Evolutionary conservation across 2,797 vertebrate species (phyloP), one percentile per base, ranked within the genome.

Genomic region (Fistularia tabacaria): DNA sequence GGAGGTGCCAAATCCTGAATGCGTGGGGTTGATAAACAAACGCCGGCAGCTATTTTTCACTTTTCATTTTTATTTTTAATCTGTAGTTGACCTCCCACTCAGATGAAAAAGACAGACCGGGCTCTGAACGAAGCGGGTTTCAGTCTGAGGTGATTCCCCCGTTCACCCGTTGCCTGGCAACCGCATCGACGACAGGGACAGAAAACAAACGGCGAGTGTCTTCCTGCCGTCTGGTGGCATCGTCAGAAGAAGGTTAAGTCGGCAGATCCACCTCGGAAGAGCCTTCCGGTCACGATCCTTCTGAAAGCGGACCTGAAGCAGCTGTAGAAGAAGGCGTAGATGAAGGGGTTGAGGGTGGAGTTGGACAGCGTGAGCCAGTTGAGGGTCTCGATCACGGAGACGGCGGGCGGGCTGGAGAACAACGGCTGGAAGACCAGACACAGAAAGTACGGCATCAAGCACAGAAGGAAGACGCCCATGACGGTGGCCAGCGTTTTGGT

Each of bases 261-360:
- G 1, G 13, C 5, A 51, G 57, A 53, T 57, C 66, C 47, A 3
- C 47, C 8, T 41, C 51, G 15, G 13, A 69, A 63, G 49, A 74
- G 71, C 49, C 55, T 71, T 6, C 75, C 62, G 13, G 58, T 60
- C 11, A 74, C 43, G 0, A 79, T 66, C 36, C 58, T 48, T 39
- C 37, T 66, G 10, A 74, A 64, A 11, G 79, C 91, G 38, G 59
- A 87, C 61, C 90, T 87, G 79, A 96, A 94, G 91, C 92, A 94
- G 12, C 76, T 80, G 63, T 93, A 93, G 80, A 93, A 94, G 76
- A 93, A 93, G 4, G 91, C 92, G 61, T 95, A 96, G 62, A 95
- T 83, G 44, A 94, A 78, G 11, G 93, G 93, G 58, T 95, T 96
- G 46, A 94, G 83, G 37, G 87, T 84, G 15, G 93, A 93, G 65